phyloP scores from a whole-genome alignment of 2,797 vertebrate species.

The Neosilurus mollespiculum region DNA sequence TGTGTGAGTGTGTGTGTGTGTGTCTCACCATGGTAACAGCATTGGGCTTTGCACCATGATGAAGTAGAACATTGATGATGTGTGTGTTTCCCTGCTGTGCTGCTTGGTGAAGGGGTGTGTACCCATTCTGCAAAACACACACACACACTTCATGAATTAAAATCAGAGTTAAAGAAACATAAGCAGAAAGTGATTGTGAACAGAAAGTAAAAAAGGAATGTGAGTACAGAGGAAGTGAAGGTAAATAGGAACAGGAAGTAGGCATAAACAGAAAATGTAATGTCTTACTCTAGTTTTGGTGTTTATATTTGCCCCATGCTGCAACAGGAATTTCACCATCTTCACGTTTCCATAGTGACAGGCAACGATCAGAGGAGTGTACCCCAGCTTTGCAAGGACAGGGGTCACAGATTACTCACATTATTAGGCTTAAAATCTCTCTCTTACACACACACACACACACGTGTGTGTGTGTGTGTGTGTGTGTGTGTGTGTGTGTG shows the following conservation, averaged over 20 bases:
- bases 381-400: slow-evolving; percentile 80
- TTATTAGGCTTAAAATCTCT: too few relatives aligned
- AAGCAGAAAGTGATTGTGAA: not conserved
- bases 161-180: not conserved
- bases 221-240: not conserved
- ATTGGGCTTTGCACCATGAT: slow-evolving; percentile 90
- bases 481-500: not conserved
- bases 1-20: slow-evolving; percentile 2
- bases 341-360: slow-evolving; percentile 97
- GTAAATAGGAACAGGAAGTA: not conserved
- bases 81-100: slow-evolving; percentile 89
- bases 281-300: slow-evolving; percentile 87
- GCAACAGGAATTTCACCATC: slow-evolving; percentile 89
- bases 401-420: not conserved
- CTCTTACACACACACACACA: not conserved
- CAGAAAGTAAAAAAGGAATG: not conserved
- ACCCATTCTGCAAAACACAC: slow-evolving; percentile 78
- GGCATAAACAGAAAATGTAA: not conserved
- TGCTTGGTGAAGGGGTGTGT: slow-evolving; percentile 93
- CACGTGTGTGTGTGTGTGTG: not conserved
- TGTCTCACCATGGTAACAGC: slow-evolving; percentile 85
- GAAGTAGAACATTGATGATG: slow-evolving; percentile 80
- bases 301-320: slow-evolving; percentile 86
- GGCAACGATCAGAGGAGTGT: slow-evolving; percentile 92
- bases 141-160: not conserved